These are phyloP conservation scores for Lanius collurio DNA, from an alignment of 2,113 vertebrate species.

Conservation along the genomic window DNA sequence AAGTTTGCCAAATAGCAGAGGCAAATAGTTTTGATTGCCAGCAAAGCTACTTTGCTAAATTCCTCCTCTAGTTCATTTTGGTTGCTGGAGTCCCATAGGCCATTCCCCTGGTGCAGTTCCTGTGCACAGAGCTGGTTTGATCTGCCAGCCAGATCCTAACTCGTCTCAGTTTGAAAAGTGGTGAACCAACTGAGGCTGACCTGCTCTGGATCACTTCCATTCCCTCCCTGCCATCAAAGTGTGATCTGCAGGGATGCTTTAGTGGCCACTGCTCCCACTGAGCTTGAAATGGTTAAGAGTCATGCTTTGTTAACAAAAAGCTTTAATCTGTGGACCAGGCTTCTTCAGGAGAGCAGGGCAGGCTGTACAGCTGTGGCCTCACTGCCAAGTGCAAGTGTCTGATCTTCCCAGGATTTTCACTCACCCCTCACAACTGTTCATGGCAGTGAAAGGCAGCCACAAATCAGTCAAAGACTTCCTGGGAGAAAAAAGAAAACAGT, in stretches of 20 bases:
- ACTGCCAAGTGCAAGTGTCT: neutral
- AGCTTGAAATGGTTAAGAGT: neutral
- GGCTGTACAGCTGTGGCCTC: neutral
- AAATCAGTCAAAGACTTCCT: neutral
- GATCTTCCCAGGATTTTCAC: neutral
- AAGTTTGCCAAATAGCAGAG: neutral
- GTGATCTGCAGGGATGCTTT: neutral
- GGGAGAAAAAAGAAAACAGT: neutral
- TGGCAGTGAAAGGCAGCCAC: neutral
- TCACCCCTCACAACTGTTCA: neutral
- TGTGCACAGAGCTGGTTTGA: neutral
- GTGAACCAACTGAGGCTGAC: neutral
- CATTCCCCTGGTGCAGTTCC: neutral
- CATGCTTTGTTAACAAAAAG: neutral
- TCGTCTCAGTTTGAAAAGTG: fast-evolving
- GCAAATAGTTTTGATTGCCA: neutral
- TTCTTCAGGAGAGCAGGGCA: neutral
- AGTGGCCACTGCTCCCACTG: neutral
- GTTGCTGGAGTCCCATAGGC: neutral
- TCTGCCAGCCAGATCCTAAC: neutral
- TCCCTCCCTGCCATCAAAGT: neutral
- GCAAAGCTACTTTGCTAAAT: neutral
- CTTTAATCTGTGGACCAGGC: neutral
- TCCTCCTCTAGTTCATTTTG: neutral
- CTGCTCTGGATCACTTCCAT: neutral